Evolutionary conservation across 2,888 invertebrate genomes (phyloP), one percentile per base, ranked within the genome.

Genomic region (Sicus ferrugineus): DNA sequence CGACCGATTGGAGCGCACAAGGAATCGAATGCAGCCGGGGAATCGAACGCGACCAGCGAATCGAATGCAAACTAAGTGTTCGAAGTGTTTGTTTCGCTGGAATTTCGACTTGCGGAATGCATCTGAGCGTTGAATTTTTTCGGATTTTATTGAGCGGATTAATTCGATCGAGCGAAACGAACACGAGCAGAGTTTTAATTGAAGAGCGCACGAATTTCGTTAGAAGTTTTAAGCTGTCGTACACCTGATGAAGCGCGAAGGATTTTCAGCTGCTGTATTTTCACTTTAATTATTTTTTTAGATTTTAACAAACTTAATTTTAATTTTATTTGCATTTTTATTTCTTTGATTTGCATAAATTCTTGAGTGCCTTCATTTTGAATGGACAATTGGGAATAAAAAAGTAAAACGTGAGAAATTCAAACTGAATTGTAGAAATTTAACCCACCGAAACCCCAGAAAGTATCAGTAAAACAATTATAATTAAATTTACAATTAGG

Each of bases 91-190:
- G n/a, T n/a, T n/a, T n/a, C n/a, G n/a, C n/a, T n/a, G n/a, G n/a
- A n/a, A 42, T 42, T 42, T 9, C 42, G 11, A 42, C 9, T n/a
- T n/a, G n/a, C n/a, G n/a, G 16, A 16, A 42, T 42, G 42, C 42
- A n/a, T 42, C n/a, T 42, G 1, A 1, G 7, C 61, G 76, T 63
- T 3, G 69, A 14, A 30, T 69, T 70, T n/a, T 75, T 63, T n/a
- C 78, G 74, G n/a, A 42, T 2, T 42, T 42, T 42, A 16, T n/a
- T 42, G n/a, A n/a, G n/a, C n/a, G n/a, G n/a, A n/a, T n/a, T n/a
- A n/a, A n/a, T n/a, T n/a, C n/a, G n/a, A n/a, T n/a, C n/a, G n/a
- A n/a, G n/a, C n/a, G n/a, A n/a, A n/a, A n/a, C n/a, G n/a, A n/a
- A n/a, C n/a, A n/a, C n/a, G n/a, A n/a, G 5, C 42, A 42, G 9